Conservation (phyloP, 2,797 vertebrate genomes). For the Tarsius wallacei region DNA sequence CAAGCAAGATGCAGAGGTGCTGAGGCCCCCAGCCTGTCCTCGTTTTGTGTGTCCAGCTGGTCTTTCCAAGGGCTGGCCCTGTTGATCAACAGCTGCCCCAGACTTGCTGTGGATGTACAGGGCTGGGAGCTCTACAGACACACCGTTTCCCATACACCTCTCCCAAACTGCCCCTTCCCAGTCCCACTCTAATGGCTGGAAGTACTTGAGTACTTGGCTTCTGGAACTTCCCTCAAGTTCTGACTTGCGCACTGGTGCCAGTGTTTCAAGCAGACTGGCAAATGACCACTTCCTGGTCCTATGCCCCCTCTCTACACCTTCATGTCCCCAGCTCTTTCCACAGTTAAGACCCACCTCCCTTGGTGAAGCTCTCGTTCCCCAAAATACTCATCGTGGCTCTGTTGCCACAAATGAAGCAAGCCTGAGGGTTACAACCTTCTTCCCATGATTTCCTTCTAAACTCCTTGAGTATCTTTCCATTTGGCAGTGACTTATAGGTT, state of each 20-base stretch:
- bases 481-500: not conserved
- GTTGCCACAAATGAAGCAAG: constrained; percentile 54
- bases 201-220: not conserved
- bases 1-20: not conserved
- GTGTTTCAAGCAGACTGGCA: not conserved
- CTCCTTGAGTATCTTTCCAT: not conserved
- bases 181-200: not conserved
- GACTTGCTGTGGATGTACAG: not conserved
- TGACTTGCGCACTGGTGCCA: not conserved
- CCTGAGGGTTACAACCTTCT: not conserved
- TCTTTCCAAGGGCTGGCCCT: not conserved
- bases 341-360: not conserved
- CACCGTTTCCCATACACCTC: not conserved
- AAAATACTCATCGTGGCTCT: not conserved
- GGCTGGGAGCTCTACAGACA: not conserved
- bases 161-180: not conserved
- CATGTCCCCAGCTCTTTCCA: not conserved
- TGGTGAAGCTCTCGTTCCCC: not conserved
- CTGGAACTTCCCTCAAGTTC: not conserved
- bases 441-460: constrained; percentile 28
- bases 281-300: not conserved
- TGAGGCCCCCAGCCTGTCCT: not conserved
- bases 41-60: not conserved
- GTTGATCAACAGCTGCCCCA: not conserved
- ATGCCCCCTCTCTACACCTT: not conserved